Percentiles rank a stretch among this genome's conserved stretches.
Evolutionary conservation across 2,888 invertebrate species (phyloP).

Genomic region (Cataglyphis rosenhaueri): DNA sequence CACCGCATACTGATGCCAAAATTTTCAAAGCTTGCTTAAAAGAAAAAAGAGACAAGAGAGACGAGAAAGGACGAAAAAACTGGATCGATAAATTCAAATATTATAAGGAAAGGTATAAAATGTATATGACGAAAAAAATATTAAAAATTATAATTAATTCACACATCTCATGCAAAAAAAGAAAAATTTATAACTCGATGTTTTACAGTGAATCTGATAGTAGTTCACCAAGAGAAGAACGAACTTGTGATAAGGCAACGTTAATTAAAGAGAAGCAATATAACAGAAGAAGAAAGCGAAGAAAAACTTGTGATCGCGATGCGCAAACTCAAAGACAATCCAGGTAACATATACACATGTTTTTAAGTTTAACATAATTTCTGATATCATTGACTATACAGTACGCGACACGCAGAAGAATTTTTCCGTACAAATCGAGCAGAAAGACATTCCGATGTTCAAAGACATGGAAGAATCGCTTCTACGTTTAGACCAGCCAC

Average conservation of each 20-base stretch:
- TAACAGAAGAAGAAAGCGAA: background rate
- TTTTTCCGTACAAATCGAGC: background rate
- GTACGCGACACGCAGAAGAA: background rate
- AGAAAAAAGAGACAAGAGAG: background rate
- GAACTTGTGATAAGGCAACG: slow-evolving; percentile 33
- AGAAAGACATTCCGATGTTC: background rate
- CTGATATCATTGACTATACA: background rate
- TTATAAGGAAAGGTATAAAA: background rate
- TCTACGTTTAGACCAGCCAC: background rate
- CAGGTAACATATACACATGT: background rate
- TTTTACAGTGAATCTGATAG: background rate
- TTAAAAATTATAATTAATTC: background rate
- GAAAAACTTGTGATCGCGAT: background rate
- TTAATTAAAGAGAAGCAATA: slow-evolving; percentile 35
- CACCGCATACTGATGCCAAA: background rate
- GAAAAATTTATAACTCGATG: background rate
- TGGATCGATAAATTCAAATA: slow-evolving; percentile 1
- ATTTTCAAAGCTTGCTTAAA: background rate
- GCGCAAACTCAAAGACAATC: background rate
- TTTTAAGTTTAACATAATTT: background rate
- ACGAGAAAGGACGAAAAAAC: slow-evolving; percentile 1
- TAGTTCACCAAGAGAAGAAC: slow-evolving; percentile 12
- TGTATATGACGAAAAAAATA: background rate
- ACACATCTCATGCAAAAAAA: background rate
- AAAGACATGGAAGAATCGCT: background rate